Conservation (phyloP, 2,797 vertebrate genomes). For the Gila robusta region DNA sequence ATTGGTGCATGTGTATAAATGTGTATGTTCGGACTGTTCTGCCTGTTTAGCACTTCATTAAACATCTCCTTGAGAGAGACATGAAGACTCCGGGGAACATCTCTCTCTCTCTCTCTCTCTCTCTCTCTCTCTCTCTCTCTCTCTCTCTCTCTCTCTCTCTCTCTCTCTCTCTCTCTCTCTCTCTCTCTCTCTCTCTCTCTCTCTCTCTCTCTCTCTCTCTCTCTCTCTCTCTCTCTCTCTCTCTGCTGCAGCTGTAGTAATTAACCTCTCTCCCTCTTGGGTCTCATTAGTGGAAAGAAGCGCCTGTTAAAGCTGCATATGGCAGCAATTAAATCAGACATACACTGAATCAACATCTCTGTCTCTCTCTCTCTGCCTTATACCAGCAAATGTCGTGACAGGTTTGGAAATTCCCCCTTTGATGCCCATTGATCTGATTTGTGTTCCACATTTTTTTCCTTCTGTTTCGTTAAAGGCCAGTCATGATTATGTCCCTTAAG, state of each 20-base stretch:
- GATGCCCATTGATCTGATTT: conserved; percentile 41
- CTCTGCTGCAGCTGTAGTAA: conserved; percentile 84
- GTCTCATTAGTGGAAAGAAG: conserved; percentile 83
- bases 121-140: conserved; percentile 30
- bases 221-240: conserved; percentile 73
- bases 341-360: conserved; percentile 49
- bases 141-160: conserved; percentile 68
- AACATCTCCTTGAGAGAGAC: conserved; percentile 75
- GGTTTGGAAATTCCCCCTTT: conserved; percentile 50
- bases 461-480: conserved; percentile 11
- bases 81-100: conserved; percentile 41
- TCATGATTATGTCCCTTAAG: conserved; percentile 22
- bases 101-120: conserved; percentile 29
- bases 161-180: conserved; percentile 75
- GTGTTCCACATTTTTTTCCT: conserved; percentile 15
- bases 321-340: conserved; percentile 84
- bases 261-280: conserved; percentile 84
- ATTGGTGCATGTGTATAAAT: conserved; percentile 23
- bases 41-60: conserved; percentile 80
- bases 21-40: conserved; percentile 61
- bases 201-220: conserved; percentile 17
- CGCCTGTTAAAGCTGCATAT: conserved; percentile 85
- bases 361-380: conserved; percentile 33
- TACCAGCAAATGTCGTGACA: conserved; percentile 35
- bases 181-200: conserved; percentile 71